Conservation (phyloP, 2,797 vertebrate species). For the Micromesistius poutassou region DNA sequence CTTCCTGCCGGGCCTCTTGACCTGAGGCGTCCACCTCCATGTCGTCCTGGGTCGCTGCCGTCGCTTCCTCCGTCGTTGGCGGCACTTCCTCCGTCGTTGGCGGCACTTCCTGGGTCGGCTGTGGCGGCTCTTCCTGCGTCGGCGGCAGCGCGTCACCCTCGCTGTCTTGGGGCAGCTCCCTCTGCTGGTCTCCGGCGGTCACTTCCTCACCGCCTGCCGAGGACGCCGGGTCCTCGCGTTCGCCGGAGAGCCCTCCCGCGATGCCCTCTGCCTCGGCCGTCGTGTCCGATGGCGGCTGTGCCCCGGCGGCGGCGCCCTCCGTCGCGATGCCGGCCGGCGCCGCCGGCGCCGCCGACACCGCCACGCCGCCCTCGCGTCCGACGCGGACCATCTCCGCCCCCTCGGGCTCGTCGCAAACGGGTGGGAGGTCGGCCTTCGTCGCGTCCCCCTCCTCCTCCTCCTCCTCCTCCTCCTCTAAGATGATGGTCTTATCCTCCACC, state of each 20-base stretch:
- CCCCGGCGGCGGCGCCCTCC: background rate
- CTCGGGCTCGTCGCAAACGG: background rate
- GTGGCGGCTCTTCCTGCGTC: slow-evolving; percentile 44
- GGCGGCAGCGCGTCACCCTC: slow-evolving; percentile 30
- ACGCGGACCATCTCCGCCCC: background rate
- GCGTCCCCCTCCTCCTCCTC: background rate
- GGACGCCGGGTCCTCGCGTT: background rate
- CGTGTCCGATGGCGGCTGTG: background rate
- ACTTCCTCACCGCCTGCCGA: slow-evolving; percentile 49
- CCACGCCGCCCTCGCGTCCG: slow-evolving; percentile 10
- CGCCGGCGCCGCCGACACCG: background rate
- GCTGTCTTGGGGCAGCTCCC: slow-evolving; percentile 46
- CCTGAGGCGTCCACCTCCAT: slow-evolving; percentile 29
- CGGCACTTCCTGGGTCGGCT: background rate
- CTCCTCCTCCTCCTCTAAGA: slow-evolving; percentile 20
- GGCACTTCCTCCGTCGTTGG: background rate
- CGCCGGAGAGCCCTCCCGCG: background rate
- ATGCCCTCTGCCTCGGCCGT: background rate
- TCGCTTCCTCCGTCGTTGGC: background rate
- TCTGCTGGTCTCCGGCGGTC: slow-evolving; percentile 51
- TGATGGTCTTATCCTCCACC: slow-evolving; percentile 43
- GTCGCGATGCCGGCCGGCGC: background rate
- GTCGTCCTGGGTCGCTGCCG: slow-evolving; percentile 24
- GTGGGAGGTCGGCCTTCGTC: background rate
- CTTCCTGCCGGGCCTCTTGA: slow-evolving; percentile 25